A percentile compares a stretch with the other conserved stretches of the same genome.
Evolutionary conservation across 1,140 invertebrate genomes (phyloP).

Genomic region (Brachionus asplanchnoidis): DNA sequence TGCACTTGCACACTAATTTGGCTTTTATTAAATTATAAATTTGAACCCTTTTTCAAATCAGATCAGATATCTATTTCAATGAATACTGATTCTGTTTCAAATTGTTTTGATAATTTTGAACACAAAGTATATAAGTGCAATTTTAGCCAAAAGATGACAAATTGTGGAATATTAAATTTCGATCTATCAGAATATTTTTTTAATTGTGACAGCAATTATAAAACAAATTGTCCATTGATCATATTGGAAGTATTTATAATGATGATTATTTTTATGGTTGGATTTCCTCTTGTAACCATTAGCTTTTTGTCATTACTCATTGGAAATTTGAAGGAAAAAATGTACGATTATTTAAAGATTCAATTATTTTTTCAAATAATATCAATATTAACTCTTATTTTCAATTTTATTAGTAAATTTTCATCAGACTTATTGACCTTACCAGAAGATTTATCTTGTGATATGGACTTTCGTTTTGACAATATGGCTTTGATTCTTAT

Average conservation of each 20-base stretch:
- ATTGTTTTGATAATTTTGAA: background rate
- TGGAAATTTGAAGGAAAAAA: background rate
- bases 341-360: background rate
- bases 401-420: background rate
- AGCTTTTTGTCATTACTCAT: background rate
- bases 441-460: background rate
- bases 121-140: background rate
- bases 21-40: background rate
- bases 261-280: background rate
- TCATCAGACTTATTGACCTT: background rate
- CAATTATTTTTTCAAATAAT: background rate
- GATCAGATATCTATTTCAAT: background rate
- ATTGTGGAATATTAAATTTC: background rate
- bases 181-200: background rate
- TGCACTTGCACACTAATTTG: background rate
- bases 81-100: background rate
- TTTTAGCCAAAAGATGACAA: background rate
- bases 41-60: background rate
- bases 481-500: background rate
- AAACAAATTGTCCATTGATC: background rate
- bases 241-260: background rate
- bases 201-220: background rate
- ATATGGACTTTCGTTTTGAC: background rate
- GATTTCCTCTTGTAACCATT: background rate
- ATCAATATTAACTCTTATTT: background rate